These are phyloP conservation scores for Scotopteryx bipunctaria DNA, from an alignment of 2,888 invertebrate genomes.

Conservation along the genomic window DNA sequence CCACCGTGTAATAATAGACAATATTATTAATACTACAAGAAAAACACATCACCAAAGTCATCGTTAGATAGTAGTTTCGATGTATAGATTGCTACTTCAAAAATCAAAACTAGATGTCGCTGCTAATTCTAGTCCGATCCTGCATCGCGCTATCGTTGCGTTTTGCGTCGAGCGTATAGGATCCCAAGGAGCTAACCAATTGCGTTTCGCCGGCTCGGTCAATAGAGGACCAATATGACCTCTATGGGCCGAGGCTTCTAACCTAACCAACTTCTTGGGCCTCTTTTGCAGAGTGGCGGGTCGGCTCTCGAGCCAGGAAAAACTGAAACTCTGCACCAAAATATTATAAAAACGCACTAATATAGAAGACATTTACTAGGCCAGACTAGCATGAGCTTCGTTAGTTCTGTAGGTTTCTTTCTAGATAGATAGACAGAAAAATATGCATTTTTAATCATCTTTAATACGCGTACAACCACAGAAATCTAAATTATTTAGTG, in stretches of 20 bases:
- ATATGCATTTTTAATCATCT: too few species aligned
- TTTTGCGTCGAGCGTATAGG: slow-evolving; percentile 37
- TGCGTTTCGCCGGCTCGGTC: slow-evolving; percentile 90
- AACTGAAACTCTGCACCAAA: slow-evolving; percentile 72
- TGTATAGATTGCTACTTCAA: too few species aligned
- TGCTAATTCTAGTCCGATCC: slow-evolving; percentile 24
- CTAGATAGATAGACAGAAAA: too few species aligned
- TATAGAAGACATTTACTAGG: too few species aligned
- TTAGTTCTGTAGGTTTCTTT: too few species aligned
- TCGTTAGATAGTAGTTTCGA: too few species aligned
- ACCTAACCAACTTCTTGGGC: slow-evolving; percentile 81
- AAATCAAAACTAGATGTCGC: slow-evolving; percentile 51
- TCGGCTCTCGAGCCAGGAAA: slow-evolving; percentile 75
- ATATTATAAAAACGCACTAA: slow-evolving; percentile 8
- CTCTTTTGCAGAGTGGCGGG: slow-evolving; percentile 78
- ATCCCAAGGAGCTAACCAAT: slow-evolving; percentile 24
- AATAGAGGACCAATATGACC: slow-evolving; percentile 85
- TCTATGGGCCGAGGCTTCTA: slow-evolving; percentile 83
- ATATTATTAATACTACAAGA: too few species aligned
- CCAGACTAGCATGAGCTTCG: too few species aligned
- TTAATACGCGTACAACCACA: too few species aligned
- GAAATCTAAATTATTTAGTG: too few species aligned
- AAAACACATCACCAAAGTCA: too few species aligned
- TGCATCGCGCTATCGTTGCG: slow-evolving; percentile 52
- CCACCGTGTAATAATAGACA: too few species aligned